A percentile compares a stretch with the other conserved stretches of the same genome.
Evolutionary conservation across 2,797 vertebrate species (phyloP).

Genomic region (Acrossocheilus wenchowensis): DNA sequence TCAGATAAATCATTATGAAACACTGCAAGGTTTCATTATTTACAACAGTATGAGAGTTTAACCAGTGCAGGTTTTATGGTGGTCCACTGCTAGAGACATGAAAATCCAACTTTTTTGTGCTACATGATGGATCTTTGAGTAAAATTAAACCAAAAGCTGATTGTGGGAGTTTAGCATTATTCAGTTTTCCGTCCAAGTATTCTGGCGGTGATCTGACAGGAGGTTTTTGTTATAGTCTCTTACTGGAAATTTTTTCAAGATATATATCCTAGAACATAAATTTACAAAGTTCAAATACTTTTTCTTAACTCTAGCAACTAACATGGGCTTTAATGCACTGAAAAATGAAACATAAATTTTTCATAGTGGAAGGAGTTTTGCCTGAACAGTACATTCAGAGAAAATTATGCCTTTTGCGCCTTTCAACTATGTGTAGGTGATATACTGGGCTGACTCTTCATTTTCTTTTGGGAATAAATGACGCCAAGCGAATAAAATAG

Average conservation of each 20-base stretch:
- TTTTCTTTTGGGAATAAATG: neutral
- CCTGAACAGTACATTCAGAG: neutral
- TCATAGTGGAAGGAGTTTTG: neutral
- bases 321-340: neutral
- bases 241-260: constrained; percentile 1
- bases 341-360: neutral
- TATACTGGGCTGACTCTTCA: neutral
- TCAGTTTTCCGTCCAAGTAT: neutral
- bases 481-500: neutral
- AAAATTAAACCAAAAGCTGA: constrained; percentile 6
- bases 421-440: neutral
- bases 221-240: neutral
- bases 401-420: neutral
- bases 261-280: neutral
- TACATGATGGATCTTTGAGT: neutral
- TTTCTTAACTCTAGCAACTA: constrained; percentile 8
- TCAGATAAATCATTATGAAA: constrained; percentile 3
- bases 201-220: neutral
- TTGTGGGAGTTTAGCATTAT: constrained; percentile 17
- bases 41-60: neutral
- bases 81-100: neutral
- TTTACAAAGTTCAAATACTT: neutral
- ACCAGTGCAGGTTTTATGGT: neutral
- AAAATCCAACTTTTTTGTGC: neutral
- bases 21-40: neutral